Conservation (phyloP, 1,140 invertebrate species). For the Nylanderia fulva region DNA sequence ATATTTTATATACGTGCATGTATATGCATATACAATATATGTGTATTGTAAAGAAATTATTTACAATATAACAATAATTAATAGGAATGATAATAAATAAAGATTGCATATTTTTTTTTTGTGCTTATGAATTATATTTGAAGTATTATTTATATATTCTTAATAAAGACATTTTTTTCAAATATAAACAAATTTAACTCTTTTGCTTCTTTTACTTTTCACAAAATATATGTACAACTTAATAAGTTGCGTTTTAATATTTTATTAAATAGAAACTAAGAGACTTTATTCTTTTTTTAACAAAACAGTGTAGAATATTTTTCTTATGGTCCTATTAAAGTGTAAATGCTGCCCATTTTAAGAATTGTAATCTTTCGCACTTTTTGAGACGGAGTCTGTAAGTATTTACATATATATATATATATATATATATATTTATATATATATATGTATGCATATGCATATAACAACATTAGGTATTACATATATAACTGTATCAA, state of each 20-base stretch:
- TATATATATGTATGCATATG: not conserved
- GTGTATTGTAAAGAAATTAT: slow-evolving; percentile 42
- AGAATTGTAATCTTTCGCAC: not conserved
- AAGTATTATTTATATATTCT: slow-evolving; percentile 39
- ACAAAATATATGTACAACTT: slow-evolving; percentile 66
- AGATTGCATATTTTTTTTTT: slow-evolving; percentile 40
- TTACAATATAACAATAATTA: slow-evolving; percentile 54
- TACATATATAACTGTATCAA: slow-evolving; percentile 23
- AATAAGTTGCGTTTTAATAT: slow-evolving; percentile 21
- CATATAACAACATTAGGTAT: slow-evolving; percentile 17
- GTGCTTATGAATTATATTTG: slow-evolving; percentile 47
- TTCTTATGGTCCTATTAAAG: not conserved
- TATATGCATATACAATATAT: not conserved
- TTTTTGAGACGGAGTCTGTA: no score
- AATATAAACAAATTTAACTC: slow-evolving; percentile 45
- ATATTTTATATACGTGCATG: not conserved
- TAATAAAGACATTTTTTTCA: slow-evolving; percentile 46
- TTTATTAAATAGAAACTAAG: slow-evolving; percentile 48
- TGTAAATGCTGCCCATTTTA: not conserved
- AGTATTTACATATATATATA: not conserved
- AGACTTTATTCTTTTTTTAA: slow-evolving; percentile 6
- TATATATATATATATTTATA: not conserved
- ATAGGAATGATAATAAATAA: slow-evolving; percentile 75
- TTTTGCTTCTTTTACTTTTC: slow-evolving; percentile 37
- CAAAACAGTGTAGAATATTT: not conserved